Conservation (phyloP, 2,797 vertebrate species). For the Clarias platycephalus region DNA sequence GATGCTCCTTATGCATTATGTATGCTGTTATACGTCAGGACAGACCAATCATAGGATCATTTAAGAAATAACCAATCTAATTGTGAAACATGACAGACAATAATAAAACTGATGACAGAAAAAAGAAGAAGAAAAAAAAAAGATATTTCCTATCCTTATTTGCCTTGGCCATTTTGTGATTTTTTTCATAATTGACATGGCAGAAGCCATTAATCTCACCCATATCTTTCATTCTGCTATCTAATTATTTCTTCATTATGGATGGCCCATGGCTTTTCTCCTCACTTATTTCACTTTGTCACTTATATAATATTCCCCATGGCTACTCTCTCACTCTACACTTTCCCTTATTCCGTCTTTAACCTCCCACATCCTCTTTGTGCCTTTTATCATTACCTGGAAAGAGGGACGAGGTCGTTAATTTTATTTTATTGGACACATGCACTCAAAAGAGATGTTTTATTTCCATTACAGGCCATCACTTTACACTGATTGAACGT, state of each 20-base stretch:
- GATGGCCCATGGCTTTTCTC: conserved; percentile 8
- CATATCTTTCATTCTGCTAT: conserved; percentile 52
- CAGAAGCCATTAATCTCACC: conserved; percentile 39
- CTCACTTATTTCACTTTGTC: conserved; percentile 18
- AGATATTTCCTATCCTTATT: background rate
- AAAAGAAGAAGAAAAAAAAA: background rate
- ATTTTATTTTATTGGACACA: background rate
- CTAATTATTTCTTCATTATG: conserved; percentile 57
- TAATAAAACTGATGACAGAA: background rate
- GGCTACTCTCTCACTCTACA: background rate
- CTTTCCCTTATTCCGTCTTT: background rate
- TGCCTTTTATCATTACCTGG: background rate
- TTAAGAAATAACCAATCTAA: conserved; percentile 6
- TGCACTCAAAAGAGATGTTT: background rate
- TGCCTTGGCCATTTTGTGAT: background rate
- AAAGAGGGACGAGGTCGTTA: background rate
- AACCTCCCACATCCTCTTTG: background rate
- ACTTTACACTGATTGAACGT: background rate
- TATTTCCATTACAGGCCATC: background rate
- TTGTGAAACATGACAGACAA: background rate
- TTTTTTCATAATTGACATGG: conserved; percentile 6
- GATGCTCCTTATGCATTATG: background rate
- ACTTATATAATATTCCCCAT: conserved; percentile 4
- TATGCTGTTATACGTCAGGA: background rate
- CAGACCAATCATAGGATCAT: background rate